Base-by-base conservation (phyloP, 1,140 invertebrate species). In the Pygmarrhopalites habei region DNA sequence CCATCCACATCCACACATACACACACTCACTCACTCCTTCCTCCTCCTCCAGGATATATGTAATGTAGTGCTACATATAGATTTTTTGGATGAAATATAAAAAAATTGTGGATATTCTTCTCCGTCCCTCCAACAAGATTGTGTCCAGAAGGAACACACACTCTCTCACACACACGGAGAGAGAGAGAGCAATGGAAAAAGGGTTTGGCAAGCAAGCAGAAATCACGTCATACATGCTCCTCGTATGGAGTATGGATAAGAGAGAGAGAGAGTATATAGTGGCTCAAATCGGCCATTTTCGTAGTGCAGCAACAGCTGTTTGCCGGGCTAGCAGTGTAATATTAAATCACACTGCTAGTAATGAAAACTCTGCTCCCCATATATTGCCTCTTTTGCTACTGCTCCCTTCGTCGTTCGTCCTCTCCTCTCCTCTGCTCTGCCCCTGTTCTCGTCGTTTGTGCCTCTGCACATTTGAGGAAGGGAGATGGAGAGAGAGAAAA, bases 281-380 rank as follows among this genome's bases (percentile, higher is more conserved):
- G 25, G 49, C 65, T 63, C 60, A 70, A 69, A 66, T 66, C 65
- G 68, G 68, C 63, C 62, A 64, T 70, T 71, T 66, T 68, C 60
- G 60, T 71, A 61, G 64, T 68, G 69, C 66, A 66, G 64, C 66
- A 68, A 64, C 60, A 23, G 23, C 64, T 61, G 66, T 68, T 71
- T 64, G 64, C 32, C 32, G n/a, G n/a, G n/a, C 15, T 35, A 5
- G 32, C 64, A 52, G 68, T 66, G 69, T 68, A 66, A 71, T 66
- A 71, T 68, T 68, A 71, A 71, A 70, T 70, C 69, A 71, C 66
- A 60, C 64, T 69, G 64, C 58, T 69, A 58, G 64, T 69, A 69
- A 69, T 69, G 68, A 69, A 69, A 67, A 66, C 57, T 69, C 64
- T 41, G 58, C 58, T n/a, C n/a, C n/a, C n/a, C 64, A 60, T 60